These are phyloP conservation scores for Pristis pectinata DNA, from an alignment of 2,797 vertebrate genomes.

Conservation along the genomic window DNA sequence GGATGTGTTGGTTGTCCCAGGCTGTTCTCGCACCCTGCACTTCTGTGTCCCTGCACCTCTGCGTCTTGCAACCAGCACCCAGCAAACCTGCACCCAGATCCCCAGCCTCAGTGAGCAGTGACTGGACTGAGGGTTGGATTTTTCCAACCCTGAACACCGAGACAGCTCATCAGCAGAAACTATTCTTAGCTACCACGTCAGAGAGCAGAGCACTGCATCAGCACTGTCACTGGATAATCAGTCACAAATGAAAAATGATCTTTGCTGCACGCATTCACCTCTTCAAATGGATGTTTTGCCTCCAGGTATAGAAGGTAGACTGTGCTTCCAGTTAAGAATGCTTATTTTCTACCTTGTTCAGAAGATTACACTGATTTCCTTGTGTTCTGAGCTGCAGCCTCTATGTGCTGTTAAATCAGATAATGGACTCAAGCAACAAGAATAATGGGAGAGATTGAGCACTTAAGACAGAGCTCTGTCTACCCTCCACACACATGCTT, in stretches of 20 bases:
- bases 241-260: not conserved
- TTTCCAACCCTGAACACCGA: not conserved
- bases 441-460: not conserved
- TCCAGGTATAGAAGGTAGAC: not conserved
- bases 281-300: not conserved
- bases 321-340: not conserved
- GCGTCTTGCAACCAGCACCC: too few species aligned
- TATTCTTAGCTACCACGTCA: not conserved
- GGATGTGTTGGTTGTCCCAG: too few species aligned
- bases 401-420: not conserved
- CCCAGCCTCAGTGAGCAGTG: not conserved
- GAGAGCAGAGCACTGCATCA: not conserved
- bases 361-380: not conserved
- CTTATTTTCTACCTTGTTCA: not conserved
- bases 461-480: not conserved
- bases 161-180: not conserved
- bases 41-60: too few species aligned
- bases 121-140: not conserved
- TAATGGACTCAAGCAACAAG: not conserved
- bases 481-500: not conserved
- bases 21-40: too few species aligned
- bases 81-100: too few species aligned
- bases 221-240: not conserved
- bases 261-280: not conserved
- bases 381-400: not conserved